Percentiles rank a stretch among this genome's conserved stretches.
Conservation (phyloP, 2,797 vertebrate genomes). For the Lutjanus argentimaculatus region DNA sequence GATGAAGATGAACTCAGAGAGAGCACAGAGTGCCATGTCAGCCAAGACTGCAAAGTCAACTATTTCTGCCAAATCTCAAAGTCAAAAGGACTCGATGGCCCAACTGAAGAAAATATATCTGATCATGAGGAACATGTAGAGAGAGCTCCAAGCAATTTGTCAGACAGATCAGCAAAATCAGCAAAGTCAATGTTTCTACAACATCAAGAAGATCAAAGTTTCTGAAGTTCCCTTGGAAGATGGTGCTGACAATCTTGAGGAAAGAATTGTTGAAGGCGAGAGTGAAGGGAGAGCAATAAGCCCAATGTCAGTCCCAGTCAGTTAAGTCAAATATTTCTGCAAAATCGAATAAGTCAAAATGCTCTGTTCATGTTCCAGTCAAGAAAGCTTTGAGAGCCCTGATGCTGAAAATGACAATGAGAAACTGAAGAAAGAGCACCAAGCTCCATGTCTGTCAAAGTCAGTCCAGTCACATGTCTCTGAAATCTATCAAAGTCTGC, state of each 20-base stretch:
- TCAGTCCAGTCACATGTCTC: constrained; percentile 64
- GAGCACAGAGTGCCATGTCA: constrained; percentile 49
- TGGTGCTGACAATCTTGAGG: not conserved
- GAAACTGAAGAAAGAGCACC: constrained; percentile 59
- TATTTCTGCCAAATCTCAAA: constrained; percentile 47
- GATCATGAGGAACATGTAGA: constrained; percentile 16
- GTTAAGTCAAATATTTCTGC: constrained; percentile 54
- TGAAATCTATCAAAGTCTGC: constrained; percentile 21
- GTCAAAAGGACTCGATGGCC: constrained; percentile 7
- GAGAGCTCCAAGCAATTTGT: constrained; percentile 54
- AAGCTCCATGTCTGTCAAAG: constrained; percentile 59
- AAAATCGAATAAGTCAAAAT: constrained; percentile 53
- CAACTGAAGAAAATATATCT: constrained; percentile 2
- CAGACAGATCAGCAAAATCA: constrained; percentile 65
- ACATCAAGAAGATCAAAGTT: constrained; percentile 43
- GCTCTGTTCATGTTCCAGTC: constrained; percentile 39
- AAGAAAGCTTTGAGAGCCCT: constrained; percentile 25
- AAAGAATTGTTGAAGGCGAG: constrained; percentile 19
- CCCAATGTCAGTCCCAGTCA: constrained; percentile 52
- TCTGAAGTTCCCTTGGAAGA: constrained; percentile 29
- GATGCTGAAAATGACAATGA: constrained; percentile 21
- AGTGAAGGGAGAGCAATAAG: constrained; percentile 36
- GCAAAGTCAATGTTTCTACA: constrained; percentile 54
- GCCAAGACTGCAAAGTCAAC: constrained; percentile 70
- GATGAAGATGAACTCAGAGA: not conserved